These are phyloP conservation scores for Macrocentrus cingulum DNA, from an alignment of 1,140 invertebrate species.

Conservation along the genomic window DNA sequence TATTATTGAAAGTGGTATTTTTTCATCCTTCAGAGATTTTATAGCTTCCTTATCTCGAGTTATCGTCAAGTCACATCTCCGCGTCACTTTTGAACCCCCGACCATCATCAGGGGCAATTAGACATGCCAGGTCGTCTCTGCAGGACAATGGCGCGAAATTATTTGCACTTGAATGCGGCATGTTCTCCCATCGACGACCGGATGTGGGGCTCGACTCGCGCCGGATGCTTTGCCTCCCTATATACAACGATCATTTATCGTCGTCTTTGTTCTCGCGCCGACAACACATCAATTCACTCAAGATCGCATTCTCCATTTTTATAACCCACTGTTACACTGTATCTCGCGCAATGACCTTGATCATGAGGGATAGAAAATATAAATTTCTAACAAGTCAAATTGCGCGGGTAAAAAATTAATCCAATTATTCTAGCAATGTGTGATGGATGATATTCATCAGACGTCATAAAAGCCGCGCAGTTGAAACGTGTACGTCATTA, in stretches of 20 bases:
- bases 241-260: background rate
- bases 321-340: background rate
- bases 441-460: too few relatives aligned
- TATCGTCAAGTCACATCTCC: too few relatives aligned
- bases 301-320: background rate
- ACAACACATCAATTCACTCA: background rate
- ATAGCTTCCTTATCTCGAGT: background rate
- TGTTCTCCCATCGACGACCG: slow-evolving; percentile 27
- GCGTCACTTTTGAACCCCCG: background rate
- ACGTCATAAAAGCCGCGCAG: background rate
- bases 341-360: too few relatives aligned
- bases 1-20: too few relatives aligned
- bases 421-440: too few relatives aligned
- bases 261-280: background rate
- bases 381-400: too few relatives aligned
- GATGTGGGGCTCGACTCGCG: slow-evolving; percentile 36
- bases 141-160: slow-evolving; percentile 41
- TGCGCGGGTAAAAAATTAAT: too few relatives aligned
- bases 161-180: slow-evolving; percentile 50
- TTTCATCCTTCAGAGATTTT: background rate
- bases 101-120: slow-evolving; percentile 33
- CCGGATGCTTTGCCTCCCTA: slow-evolving; percentile 43
- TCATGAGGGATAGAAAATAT: too few relatives aligned
- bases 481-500: slow-evolving; percentile 2
- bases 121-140: slow-evolving; percentile 36